Evolutionary conservation across 2,888 invertebrate species (phyloP).

Genomic region (Phymatocera aterrima): DNA sequence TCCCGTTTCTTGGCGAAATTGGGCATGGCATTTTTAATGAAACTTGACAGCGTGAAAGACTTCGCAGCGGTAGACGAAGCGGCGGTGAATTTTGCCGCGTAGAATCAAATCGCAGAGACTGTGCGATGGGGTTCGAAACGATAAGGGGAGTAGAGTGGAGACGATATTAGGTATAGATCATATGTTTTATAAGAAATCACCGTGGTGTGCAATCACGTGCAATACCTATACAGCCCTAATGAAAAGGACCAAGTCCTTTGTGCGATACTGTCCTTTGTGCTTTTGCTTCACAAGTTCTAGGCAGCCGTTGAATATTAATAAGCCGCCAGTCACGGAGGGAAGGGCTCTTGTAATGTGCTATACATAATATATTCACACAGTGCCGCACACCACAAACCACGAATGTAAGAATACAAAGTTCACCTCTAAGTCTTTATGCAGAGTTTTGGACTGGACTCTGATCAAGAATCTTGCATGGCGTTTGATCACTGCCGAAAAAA

Average conservation of each 20-base stretch:
- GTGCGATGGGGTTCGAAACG: neutral
- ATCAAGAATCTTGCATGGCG: neutral
- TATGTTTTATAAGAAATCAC: conserved; percentile 12
- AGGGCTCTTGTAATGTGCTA: conserved; percentile 13
- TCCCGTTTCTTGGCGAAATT: neutral
- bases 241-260: conserved; percentile 27
- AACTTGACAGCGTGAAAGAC: no score
- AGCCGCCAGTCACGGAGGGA: conserved; percentile 28
- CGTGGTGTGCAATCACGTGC: neutral
- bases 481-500: neutral
- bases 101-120: no score
- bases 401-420: neutral
- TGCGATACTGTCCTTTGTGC: conserved; percentile 26
- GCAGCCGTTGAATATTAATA: conserved; percentile 38
- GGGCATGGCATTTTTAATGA: neutral
- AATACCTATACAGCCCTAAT: neutral
- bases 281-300: conserved; percentile 34
- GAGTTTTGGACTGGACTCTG: neutral
- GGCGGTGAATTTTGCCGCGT: no score
- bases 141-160: neutral
- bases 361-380: conserved; percentile 5
- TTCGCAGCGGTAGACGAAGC: no score
- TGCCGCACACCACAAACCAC: neutral
- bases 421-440: neutral
- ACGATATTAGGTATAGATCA: neutral